Evolutionary conservation across 2,888 invertebrate species (phyloP).

Genomic region (Netelia inedita): DNA sequence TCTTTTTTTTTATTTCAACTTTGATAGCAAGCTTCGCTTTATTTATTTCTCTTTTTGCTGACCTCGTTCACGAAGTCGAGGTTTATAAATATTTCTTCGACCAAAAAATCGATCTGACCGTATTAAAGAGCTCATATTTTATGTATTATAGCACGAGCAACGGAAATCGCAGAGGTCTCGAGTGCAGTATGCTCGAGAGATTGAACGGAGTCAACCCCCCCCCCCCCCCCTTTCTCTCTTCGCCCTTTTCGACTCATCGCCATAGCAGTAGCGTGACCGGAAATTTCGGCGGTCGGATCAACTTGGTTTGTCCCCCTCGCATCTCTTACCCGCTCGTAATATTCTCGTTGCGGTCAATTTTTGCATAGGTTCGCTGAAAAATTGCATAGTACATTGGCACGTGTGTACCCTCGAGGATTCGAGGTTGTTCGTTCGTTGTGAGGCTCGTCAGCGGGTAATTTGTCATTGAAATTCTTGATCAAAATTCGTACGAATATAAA

Average conservation of each 20-base stretch:
- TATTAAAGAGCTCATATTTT: neutral
- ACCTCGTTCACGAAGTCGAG: too few relatives aligned
- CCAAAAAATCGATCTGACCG: neutral
- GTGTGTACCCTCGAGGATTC: neutral
- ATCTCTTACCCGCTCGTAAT: constrained; percentile 50
- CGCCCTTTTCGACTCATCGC: neutral
- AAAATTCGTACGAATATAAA: too few relatives aligned
- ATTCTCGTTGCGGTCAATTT: constrained; percentile 53
- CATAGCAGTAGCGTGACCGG: constrained; percentile 37
- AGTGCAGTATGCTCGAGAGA: neutral
- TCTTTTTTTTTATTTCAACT: too few relatives aligned
- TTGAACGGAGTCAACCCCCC: neutral
- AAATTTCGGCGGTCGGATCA: constrained; percentile 39
- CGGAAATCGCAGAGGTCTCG: neutral
- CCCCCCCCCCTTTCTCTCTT: neutral
- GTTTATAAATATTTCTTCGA: neutral
- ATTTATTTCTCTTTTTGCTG: too few relatives aligned
- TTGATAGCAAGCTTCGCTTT: too few relatives aligned
- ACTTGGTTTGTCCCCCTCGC: constrained; percentile 16
- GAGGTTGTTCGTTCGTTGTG: neutral
- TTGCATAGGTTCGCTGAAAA: constrained; percentile 1
- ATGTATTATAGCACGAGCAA: neutral
- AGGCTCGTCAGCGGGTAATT: neutral
- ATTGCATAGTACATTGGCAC: neutral
- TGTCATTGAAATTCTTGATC: neutral